Conservation (phyloP, 2,113 vertebrate genomes). For the Anhinga anhinga region DNA sequence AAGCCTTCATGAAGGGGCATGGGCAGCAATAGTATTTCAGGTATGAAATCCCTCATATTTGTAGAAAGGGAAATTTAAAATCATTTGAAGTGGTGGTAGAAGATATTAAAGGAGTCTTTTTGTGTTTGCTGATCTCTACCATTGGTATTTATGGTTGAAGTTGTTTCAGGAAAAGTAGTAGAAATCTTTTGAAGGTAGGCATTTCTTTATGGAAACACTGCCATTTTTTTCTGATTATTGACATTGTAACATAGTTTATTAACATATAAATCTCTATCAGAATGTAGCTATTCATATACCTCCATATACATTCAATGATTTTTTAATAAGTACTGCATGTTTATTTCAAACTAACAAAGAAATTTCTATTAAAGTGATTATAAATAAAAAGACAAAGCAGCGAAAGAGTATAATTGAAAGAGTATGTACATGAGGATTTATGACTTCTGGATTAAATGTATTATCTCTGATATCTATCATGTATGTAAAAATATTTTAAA, state of each 20-base stretch:
- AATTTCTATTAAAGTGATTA: neutral
- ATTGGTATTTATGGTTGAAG: neutral
- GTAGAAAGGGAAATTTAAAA: constrained; percentile 65
- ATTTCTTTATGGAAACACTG: constrained; percentile 20
- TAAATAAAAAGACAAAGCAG: neutral
- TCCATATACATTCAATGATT: neutral
- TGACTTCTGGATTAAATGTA: neutral
- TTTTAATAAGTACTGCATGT: neutral
- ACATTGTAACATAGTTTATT: neutral
- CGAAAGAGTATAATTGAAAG: neutral
- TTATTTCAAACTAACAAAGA: neutral
- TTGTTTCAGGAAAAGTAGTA: neutral
- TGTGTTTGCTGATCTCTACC: constrained; percentile 11
- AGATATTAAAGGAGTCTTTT: constrained; percentile 34
- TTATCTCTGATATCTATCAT: neutral
- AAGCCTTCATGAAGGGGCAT: constrained; percentile 59
- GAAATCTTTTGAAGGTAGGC: neutral
- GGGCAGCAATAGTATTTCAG: constrained; percentile 63
- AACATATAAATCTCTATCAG: neutral
- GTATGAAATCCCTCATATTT: constrained; percentile 68
- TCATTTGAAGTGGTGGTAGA: constrained; percentile 36
- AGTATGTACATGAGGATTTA: neutral
- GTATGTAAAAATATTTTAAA: neutral
- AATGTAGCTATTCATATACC: neutral
- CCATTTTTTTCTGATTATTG: constrained; percentile 11